Evolutionary conservation across 2,797 vertebrate species (phyloP), one percentile per base, ranked within the genome.

Genomic region (Pseudochirops cupreus): DNA sequence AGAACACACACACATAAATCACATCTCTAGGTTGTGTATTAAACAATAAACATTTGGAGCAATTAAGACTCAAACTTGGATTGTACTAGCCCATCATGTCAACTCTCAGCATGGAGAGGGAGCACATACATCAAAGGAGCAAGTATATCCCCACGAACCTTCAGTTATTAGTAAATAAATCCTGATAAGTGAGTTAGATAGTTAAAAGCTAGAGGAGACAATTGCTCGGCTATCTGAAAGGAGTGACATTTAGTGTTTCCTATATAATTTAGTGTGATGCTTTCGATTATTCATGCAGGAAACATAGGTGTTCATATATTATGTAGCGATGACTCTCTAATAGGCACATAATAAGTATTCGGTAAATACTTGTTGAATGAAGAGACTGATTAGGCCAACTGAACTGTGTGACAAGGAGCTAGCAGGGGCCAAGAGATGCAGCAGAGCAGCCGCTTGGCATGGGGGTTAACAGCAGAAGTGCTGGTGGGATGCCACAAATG

Each of bases 171-270:
- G 14, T 94, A 90, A 97, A 74, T 95, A 94, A 82, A 52, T 96
- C 56, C 39, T 95, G 12, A 18, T 90, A 33, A 62, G 52, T 82
- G 24, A 95, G 74, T 50, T 87, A 28, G 95, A 93, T 92, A 92
- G 90, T 52, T 82, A 87, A 28, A 1, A 96, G 96, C 94, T 96
- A 94, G 91, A 24, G 82, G 94, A 91, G 54, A 95, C 39, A 91
- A 12, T 93, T 94, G 92, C 55, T 46, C 93, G 29, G 28, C 53
- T 95, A 3, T 92, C 82, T 92, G 26, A 91, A 94, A 94, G 91
- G 91, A 74, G 50, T 55, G 46, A 91, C 62, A 31, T 93, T 96
- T 92, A 97, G 54, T 92, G 90, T 91, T 93, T 87, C 87, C 57
- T 28, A 90, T 7, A 57, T 67, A 91, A 91, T 95, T 93, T 58